Evolutionary conservation across 2,797 vertebrate genomes (phyloP), one percentile per base, ranked within the genome.

Genomic region (Lates japonicus): DNA sequence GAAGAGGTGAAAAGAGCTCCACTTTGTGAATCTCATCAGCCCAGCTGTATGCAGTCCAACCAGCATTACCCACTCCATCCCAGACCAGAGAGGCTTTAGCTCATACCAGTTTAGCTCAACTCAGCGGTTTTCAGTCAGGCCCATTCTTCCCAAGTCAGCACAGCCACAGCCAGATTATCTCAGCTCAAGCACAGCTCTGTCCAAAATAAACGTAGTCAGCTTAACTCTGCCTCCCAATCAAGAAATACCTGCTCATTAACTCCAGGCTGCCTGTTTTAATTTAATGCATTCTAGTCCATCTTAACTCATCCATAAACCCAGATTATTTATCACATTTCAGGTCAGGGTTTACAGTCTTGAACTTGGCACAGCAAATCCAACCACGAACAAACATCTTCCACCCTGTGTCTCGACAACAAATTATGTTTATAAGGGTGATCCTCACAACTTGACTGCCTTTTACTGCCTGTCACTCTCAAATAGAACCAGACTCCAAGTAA

Each of bases 1-100:
- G 78, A 81, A 61, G 78, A 76, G 81, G 83, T 80, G 72, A 81
- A 85, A 81, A 83, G 62, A 84, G 70, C 46, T 83, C 44, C 42
- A 69, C 78, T 89, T 90, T 86, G 85, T 81, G 81, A 81, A 90
- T 83, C 82, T 90, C 87, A 89, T 88, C 79, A 84, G 35, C 57
- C 35, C 67, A 55, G 76, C 80, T 77, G 68, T 59, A 25, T 52
- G 48, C 51, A 39, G 66, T 14, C 55, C 29, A 54, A 52, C 85
- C 66, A 80, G 54, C 10, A 54, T 86, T 79, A 85, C 37, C 67
- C 46, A 37, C 51, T 74, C 33, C 12, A 55, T 72, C 60, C 69
- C 55, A 82, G 41, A 76, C 63, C 65, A 73, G 35, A 82, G 51
- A 54, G 59, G 55, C 62, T 83, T 74, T 44, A 70, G 70, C 48